Base-by-base conservation (phyloP, 2,888 invertebrate species). In the Dastarcus helophoroides region DNA sequence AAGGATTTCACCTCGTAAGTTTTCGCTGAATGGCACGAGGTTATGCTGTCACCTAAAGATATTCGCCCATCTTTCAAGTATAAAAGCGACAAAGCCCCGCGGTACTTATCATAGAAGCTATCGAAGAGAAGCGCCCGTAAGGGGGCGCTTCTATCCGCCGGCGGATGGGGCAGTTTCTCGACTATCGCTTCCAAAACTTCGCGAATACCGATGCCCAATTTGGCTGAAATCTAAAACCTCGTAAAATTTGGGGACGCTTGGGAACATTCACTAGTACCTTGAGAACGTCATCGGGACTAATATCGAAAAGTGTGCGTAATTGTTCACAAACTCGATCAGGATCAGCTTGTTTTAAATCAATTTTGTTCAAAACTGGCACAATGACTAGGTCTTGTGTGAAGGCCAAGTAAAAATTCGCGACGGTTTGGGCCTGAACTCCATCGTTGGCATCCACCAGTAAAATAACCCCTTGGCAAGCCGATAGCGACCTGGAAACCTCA, bases 391-490 rank as follows among this genome's bases (percentile, higher is more conserved):
- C 77, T 42, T 75, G 76, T 29, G 76, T 76, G 60, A 83, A 83
- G 0, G 97, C 94, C 38, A 95, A 62, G 56, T 86, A 83, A 63
- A 89, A 94, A 51, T 97, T 97, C 9, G 97, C 94, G 2, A 97
- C 90, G 0, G 97, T 98, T 63, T 98, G 97, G 0, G 97, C 95
- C 65, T 95, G 91, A 2, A 94, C 79, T 5, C 85, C 85, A 68
- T 93, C 89, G 62, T 93, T 94, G 1, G 97, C 93, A 65, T 97
- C 97, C 0, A 98, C 89, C 29, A 98, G 63, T 32, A 98, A 66
- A 40, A 98, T 74, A 1, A 91, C 95, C 6, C 95, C 95, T 67
- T 95, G 89, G 54, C 93, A 95, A 26, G 91, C 90, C 35, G 82
- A 73, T 32, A 97, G 67, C 27, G 94, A 94, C 32, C 95, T 69